Conservation (phyloP, 1,140 invertebrate genomes). For the Cherax destructor region DNA sequence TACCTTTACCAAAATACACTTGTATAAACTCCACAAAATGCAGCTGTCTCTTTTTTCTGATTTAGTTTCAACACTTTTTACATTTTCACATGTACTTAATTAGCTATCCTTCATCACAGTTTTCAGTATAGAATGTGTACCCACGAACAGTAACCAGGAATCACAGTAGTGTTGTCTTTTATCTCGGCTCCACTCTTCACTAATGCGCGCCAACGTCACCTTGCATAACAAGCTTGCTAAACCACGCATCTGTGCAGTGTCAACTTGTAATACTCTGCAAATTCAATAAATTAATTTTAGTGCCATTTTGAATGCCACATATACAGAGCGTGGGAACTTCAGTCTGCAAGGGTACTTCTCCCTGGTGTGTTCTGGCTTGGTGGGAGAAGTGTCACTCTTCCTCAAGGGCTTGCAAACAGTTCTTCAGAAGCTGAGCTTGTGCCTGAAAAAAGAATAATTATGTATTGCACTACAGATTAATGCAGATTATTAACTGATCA, state of each 20-base stretch:
- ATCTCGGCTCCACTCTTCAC: neutral
- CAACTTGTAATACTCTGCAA: constrained; percentile 26
- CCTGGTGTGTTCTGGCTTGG: neutral
- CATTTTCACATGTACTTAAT: neutral
- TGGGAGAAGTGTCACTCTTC: constrained; percentile 52
- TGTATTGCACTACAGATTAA: neutral
- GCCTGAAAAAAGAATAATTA: constrained; percentile 10
- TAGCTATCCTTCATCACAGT: constrained; percentile 27
- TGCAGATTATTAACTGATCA: too few species aligned
- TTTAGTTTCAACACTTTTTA: neutral
- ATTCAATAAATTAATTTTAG: constrained; percentile 21
- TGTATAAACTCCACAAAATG: neutral
- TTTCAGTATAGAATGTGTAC: constrained; percentile 2
- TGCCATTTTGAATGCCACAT: constrained; percentile 8
- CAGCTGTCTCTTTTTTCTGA: neutral
- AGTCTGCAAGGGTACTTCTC: neutral
- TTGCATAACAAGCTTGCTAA: neutral
- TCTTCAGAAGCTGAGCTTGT: constrained; percentile 58
- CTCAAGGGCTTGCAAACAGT: constrained; percentile 35
- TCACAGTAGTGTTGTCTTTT: constrained; percentile 1
- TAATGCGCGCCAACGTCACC: neutral
- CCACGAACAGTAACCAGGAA: neutral
- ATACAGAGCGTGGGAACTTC: neutral
- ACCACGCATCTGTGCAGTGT: neutral
- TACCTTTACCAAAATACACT: neutral